These are phyloP conservation scores for Osmoderma eremita DNA, from an alignment of 2,888 invertebrate species.

Conservation along the genomic window DNA sequence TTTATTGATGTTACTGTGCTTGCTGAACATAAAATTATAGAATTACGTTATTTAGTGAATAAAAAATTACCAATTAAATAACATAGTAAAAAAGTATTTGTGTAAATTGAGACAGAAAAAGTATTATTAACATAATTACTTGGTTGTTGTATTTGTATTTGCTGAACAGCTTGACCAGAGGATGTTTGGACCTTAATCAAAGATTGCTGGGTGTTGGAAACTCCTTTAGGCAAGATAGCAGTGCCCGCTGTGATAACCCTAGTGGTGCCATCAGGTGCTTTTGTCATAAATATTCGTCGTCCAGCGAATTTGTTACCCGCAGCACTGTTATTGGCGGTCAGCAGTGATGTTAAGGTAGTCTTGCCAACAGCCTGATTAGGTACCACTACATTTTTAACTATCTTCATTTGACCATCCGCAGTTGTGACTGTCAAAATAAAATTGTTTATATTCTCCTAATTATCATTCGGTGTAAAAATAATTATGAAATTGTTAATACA, in stretches of 20 bases:
- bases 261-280: constrained; percentile 75
- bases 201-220: constrained; percentile 62
- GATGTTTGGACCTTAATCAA: constrained; percentile 66
- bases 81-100: neutral
- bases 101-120: neutral
- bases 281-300: constrained; percentile 79
- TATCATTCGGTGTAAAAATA: neutral
- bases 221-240: constrained; percentile 66
- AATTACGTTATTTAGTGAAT: neutral
- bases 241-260: constrained; percentile 72
- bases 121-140: constrained; percentile 50
- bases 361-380: constrained; percentile 69
- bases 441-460: neutral
- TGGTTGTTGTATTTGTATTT: constrained; percentile 63
- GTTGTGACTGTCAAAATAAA: constrained; percentile 61
- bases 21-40: constrained; percentile 45
- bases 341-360: constrained; percentile 73
- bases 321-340: constrained; percentile 69
- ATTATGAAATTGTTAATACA: constrained; percentile 1
- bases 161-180: constrained; percentile 56
- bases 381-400: constrained; percentile 73
- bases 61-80: constrained; percentile 1
- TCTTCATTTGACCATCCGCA: constrained; percentile 72
- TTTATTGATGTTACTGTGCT: constrained; percentile 50
- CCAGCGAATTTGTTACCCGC: constrained; percentile 75